Percentiles rank a stretch among this genome's conserved stretches.
These are phyloP conservation scores for Holothuria scabra DNA, from an alignment of 53 echinoderm and acorn worm species.

Conservation along the genomic window DNA sequence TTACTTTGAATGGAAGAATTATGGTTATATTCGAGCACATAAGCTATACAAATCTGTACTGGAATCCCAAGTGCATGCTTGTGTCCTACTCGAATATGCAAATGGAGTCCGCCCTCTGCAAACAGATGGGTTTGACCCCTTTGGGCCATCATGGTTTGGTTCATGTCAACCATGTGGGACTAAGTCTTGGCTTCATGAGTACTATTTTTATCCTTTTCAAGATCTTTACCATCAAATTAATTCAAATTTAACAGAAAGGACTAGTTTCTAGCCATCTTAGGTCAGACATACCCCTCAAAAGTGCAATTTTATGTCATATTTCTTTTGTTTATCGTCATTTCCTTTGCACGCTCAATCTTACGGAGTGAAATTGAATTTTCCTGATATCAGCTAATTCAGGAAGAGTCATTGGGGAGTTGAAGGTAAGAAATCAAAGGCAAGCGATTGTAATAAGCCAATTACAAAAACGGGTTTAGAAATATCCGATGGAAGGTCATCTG, in stretches of 20 bases:
- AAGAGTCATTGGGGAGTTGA: too few relatives aligned
- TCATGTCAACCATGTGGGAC: constrained; percentile 27
- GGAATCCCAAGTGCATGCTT: constrained; percentile 12
- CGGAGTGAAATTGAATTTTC: too few relatives aligned
- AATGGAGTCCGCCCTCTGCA: background rate
- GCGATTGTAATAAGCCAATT: too few relatives aligned
- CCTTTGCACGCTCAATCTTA: too few relatives aligned
- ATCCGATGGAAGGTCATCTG: too few relatives aligned
- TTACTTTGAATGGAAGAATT: constrained; percentile 47
- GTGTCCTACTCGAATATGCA: constrained; percentile 1
- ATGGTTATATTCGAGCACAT: constrained; percentile 11
- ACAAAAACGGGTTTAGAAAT: too few relatives aligned
- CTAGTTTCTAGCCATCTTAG: too few relatives aligned
- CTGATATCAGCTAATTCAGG: too few relatives aligned
- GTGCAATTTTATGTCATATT: too few relatives aligned
- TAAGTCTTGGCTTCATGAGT: background rate
- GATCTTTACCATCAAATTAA: background rate
- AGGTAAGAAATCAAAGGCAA: too few relatives aligned
- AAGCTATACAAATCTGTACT: constrained; percentile 11
- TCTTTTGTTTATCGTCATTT: too few relatives aligned
- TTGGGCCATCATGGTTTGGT: background rate
- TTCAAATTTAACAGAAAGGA: background rate
- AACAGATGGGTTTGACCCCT: constrained; percentile 1
- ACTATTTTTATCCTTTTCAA: constrained; percentile 32
- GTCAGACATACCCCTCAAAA: too few relatives aligned